A percentile compares a stretch with the other conserved stretches of the same genome.
Evolutionary conservation across 2,888 invertebrate species (phyloP).

Genomic region (Ichneumoninae sp.): DNA sequence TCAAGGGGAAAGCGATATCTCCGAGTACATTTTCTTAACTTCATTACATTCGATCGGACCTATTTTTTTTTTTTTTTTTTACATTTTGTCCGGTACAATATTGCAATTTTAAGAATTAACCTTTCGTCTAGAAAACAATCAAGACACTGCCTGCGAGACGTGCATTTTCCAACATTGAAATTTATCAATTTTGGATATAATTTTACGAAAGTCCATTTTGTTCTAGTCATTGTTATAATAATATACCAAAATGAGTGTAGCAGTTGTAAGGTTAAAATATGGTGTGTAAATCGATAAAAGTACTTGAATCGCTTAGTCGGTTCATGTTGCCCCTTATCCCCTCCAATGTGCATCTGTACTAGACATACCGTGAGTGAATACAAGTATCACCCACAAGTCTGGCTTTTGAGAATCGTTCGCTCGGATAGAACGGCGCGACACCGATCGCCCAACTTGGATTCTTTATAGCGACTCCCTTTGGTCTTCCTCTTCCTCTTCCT

Average conservation of each 20-base stretch:
- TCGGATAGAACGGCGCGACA: slow-evolving; percentile 42
- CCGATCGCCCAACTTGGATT: slow-evolving; percentile 59
- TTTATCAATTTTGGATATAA: too few species aligned
- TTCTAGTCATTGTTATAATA: neutral
- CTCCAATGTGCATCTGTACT: neutral
- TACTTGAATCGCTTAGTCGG: too few species aligned
- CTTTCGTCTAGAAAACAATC: too few species aligned
- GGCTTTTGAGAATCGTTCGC: slow-evolving; percentile 21
- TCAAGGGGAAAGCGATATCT: neutral
- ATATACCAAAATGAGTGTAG: neutral
- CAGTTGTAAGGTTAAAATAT: neutral
- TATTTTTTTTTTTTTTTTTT: neutral
- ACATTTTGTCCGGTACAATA: neutral
- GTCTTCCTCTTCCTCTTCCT: slow-evolving; percentile 7
- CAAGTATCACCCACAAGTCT: slow-evolving; percentile 21
- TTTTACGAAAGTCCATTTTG: too few species aligned
- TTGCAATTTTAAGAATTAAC: neutral
- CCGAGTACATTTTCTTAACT: neutral
- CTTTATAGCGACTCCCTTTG: slow-evolving; percentile 52
- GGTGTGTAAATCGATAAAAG: neutral
- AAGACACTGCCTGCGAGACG: neutral
- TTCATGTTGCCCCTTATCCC: neutral
- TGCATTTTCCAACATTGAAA: neutral
- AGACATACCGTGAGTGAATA: slow-evolving; percentile 41
- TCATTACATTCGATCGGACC: too few species aligned